phyloP scores from a whole-genome alignment of 2,113 vertebrate species.

The Passer montanus region DNA sequence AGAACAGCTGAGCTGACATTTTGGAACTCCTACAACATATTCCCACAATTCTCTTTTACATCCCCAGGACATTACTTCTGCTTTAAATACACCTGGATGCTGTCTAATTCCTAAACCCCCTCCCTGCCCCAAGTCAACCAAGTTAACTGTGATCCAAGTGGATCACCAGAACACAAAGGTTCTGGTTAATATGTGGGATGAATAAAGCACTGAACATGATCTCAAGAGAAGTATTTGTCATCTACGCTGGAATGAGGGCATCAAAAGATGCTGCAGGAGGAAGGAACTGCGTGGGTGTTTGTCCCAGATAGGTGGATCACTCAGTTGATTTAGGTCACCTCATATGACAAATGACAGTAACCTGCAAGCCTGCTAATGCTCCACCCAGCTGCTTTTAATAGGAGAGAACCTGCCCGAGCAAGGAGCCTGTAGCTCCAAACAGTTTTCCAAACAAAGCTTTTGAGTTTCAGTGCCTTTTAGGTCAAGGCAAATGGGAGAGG shows the following conservation, averaged over 20 bases:
- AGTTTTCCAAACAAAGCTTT: not conserved
- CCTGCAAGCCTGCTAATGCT: not conserved
- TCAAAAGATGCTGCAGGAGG: conserved; percentile 16
- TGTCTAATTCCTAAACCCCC: not conserved
- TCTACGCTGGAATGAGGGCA: not conserved
- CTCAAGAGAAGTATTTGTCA: not conserved
- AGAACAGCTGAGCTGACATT: conserved; percentile 22
- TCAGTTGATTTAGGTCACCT: conserved; percentile 39
- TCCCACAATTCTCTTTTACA: conserved; percentile 15
- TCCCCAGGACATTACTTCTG: not conserved
- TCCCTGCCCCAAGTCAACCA: not conserved
- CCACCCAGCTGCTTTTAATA: conserved; percentile 1
- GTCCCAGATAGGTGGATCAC: conserved; percentile 23
- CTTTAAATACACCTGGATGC: conserved; percentile 28
- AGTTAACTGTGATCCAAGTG: not conserved
- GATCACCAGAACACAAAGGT: not conserved
- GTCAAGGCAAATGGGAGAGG: not conserved
- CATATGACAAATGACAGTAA: not conserved
- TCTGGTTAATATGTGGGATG: not conserved
- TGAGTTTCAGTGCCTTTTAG: not conserved
- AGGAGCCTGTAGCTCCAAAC: not conserved
- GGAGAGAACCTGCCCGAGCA: not conserved
- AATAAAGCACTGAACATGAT: not conserved
- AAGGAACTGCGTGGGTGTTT: conserved; percentile 16
- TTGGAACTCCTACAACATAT: not conserved